These are phyloP conservation scores for Adineta ricciae DNA, from an alignment of 2,888 invertebrate genomes.

Conservation along the genomic window DNA sequence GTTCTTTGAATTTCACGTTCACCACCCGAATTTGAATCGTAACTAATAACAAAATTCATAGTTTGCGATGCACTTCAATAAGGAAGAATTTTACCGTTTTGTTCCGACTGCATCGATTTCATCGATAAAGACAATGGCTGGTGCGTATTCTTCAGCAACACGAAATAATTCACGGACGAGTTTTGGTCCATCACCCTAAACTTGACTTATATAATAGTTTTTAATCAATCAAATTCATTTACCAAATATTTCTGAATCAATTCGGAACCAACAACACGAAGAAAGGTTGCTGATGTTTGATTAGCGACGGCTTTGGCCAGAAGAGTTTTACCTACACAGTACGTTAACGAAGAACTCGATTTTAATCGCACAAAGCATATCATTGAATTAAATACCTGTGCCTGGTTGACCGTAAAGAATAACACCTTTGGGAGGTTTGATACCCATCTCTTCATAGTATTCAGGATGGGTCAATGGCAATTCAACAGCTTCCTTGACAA, in stretches of 20 bases:
- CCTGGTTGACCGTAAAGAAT: conserved; percentile 95
- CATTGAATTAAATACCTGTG: conserved; percentile 59
- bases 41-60: conserved; percentile 49
- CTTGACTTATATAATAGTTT: conserved; percentile 19
- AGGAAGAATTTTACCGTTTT: conserved; percentile 58
- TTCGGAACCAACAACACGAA: conserved; percentile 96
- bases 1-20: conserved; percentile 98
- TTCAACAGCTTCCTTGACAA: conserved; percentile 76
- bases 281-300: conserved; percentile 95
- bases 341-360: too few species aligned
- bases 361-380: too few species aligned
- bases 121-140: conserved; percentile 97
- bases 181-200: conserved; percentile 89
- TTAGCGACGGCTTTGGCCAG: conserved; percentile 98
- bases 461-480: conserved; percentile 95
- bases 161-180: conserved; percentile 89
- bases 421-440: conserved; percentile 96
- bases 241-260: conserved; percentile 88
- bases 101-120: conserved; percentile 99
- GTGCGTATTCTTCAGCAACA: conserved; percentile 98
- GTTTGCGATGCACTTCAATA: conserved; percentile 55
- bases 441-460: conserved; percentile 99
- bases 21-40: conserved; percentile 97
- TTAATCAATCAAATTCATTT: conserved; percentile 39
- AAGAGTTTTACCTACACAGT: conserved; percentile 65